A percentile compares a stretch with the other conserved stretches of the same genome.
Evolutionary conservation across 2,888 invertebrate species (phyloP).

Genomic region (Trypoxylon attenuatum): DNA sequence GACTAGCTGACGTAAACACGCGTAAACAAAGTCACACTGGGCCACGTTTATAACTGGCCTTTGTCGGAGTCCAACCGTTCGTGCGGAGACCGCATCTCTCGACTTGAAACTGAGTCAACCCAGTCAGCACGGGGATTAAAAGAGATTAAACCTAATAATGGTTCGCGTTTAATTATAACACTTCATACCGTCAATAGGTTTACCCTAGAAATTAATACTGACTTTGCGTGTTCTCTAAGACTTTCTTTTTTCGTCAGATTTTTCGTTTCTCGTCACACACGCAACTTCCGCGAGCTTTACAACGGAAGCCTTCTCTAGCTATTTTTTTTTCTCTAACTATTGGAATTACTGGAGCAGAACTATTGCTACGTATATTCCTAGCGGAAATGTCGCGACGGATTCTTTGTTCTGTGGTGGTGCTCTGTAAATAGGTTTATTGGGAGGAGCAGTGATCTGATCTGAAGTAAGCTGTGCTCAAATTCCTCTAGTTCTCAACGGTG

Average conservation of each 20-base stretch:
- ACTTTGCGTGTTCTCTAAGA: neutral
- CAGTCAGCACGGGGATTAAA: neutral
- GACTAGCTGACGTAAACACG: slow-evolving; percentile 43
- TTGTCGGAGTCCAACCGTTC: neutral
- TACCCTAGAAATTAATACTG: neutral
- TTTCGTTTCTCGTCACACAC: neutral
- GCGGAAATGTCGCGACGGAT: slow-evolving; percentile 15
- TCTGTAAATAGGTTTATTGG: slow-evolving; percentile 24
- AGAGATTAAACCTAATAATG: neutral
- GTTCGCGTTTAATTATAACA: neutral
- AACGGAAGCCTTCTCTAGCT: too few relatives aligned
- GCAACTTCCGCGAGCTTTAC: neutral
- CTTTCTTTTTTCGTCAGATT: neutral
- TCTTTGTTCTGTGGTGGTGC: neutral
- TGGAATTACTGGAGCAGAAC: slow-evolving; percentile 28
- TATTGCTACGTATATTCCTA: slow-evolving; percentile 27
- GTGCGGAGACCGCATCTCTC: too few relatives aligned
- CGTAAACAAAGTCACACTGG: slow-evolving; percentile 33
- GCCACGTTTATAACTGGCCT: slow-evolving; percentile 1
- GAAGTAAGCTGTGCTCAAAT: slow-evolving; percentile 33
- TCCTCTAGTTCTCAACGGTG: slow-evolving; percentile 22
- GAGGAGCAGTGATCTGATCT: slow-evolving; percentile 25
- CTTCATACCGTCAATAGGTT: neutral
- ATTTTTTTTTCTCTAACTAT: slow-evolving; percentile 6
- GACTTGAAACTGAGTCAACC: neutral